Evolutionary conservation across 1,140 invertebrate species (phyloP), one percentile per base, ranked within the genome.

Genomic region (Drosophila suzukii): DNA sequence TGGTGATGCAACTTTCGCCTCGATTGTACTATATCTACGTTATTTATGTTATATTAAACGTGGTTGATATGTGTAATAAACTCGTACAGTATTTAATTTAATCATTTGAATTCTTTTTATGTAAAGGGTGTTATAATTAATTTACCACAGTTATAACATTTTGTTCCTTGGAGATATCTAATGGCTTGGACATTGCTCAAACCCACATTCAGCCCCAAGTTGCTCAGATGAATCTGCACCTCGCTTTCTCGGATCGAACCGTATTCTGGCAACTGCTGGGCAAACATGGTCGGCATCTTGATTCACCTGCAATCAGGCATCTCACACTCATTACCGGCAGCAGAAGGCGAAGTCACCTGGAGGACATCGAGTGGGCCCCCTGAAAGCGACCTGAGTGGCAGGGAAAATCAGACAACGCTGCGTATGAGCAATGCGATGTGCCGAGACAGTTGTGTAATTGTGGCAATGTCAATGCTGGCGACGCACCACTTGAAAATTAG

Each of bases 381-480:
- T 20, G 24, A 41, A 43, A 41, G 32, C 11, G 17, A 13, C 10
- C 15, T 1, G 43, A 46, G 47, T 10, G 65, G 60, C 60, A 50
- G 46, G 47, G 49, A 20, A 20, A 39, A 30, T 32, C 49, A 44
- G 43, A 72, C 78, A 53, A 86, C 62, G 32, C 73, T 79, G 81
- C 86, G 78, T 81, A 86, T 86, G 86, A 86, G 75, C 86, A 90
- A 90, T 90, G 65, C 49, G 63, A 65, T 50, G 74, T 75, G 61
- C 30, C 32, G 0, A 58, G 38, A 57, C 72, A 75, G 65, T 65
- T 56, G 56, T 43, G 53, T 38, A 75, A 75, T 73, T 73, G 71
- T 73, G 36, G 38, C 70, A 56, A 55, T 66, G 70, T 57, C 74
- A 70, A 56, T 68, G 61, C 72, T 57, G 60, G 34, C 44, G 39